These are phyloP conservation scores for Anas platyrhynchos DNA, from an alignment of 2,113 vertebrate genomes.

Conservation along the genomic window DNA sequence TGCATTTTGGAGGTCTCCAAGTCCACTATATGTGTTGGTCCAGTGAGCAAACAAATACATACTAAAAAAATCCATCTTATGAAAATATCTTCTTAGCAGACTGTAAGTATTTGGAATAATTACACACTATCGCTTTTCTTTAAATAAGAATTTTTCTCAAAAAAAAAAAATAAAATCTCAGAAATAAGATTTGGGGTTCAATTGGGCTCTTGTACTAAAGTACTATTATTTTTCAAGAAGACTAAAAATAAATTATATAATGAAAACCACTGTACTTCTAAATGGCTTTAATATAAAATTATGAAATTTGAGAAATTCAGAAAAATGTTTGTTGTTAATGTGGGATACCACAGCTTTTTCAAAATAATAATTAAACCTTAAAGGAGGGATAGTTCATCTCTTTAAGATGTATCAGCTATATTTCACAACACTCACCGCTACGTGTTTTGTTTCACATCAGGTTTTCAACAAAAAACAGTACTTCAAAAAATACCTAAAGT, in stretches of 20 bases:
- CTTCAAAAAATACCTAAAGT: background rate
- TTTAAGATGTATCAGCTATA: background rate
- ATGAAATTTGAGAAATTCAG: background rate
- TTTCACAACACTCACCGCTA: background rate
- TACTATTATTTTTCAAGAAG: background rate
- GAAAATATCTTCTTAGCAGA: background rate
- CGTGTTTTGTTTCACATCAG: background rate
- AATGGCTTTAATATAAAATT: background rate
- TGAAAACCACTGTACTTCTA: background rate
- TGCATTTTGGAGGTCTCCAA: background rate
- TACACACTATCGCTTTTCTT: background rate
- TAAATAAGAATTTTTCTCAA: background rate
- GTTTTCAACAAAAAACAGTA: background rate
- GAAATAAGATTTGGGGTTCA: background rate
- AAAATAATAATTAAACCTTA: background rate
- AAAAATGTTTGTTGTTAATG: background rate
- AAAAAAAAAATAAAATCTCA: background rate
- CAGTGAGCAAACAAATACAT: background rate
- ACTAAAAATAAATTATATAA: background rate
- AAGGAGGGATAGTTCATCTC: background rate
- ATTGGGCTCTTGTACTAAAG: background rate
- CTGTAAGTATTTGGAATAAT: background rate
- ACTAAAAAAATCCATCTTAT: background rate
- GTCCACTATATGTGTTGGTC: background rate
- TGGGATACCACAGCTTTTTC: background rate